Base-by-base conservation (phyloP, 2,797 vertebrate species). In the Nyctibius grandis region DNA sequence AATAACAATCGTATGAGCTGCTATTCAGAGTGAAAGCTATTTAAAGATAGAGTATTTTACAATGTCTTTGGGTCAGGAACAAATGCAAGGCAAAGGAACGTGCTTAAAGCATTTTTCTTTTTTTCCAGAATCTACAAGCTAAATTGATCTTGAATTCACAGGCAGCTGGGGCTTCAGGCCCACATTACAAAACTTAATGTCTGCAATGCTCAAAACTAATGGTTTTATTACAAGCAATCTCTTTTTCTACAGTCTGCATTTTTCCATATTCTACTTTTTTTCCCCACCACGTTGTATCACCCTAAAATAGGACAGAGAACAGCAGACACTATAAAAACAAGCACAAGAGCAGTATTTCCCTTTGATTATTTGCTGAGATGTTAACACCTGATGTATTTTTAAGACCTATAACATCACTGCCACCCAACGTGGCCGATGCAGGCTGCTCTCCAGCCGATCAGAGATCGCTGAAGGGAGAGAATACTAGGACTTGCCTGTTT, bases 341-440 rank as follows among this genome's bases (percentile, higher is more conserved):
- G 44, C 34, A 56, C 4, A 74, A 29, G 16, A 81, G 36, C 19
- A 72, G 17, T 44, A 21, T 51, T 64, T 61, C 40, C 15, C 56
- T 54, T 25, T 3, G 28, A 28, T 25, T 59, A 20, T 53, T 67
- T 72, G 45, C 31, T 21, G 31, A 34, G 21, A 48, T 26, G 12
- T 53, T 64, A 47, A 36, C 11, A 64, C 7, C 20, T 8, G 5
- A 31, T 5, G 15, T 36, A 33, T 36, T 80, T 50, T 59, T 42
- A 45, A 83, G 19, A 44, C 64, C 45, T 53, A 0, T 4, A 36
- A 12, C 7, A 31, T 5, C 11, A 0, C 0, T 53, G 31, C 44
- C 31, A 51, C 7, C 25, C 69, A 44, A n/a, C 7, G 15, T 9
- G 34, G 75, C 50, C 3, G 5, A 50, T 13, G 34, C 31, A 56